A percentile compares a stretch with the other conserved stretches of the same genome.
These are phyloP conservation scores for Caenorhabditis sp. DNA, from an alignment of 2,888 invertebrate species.

Conservation along the genomic window DNA sequence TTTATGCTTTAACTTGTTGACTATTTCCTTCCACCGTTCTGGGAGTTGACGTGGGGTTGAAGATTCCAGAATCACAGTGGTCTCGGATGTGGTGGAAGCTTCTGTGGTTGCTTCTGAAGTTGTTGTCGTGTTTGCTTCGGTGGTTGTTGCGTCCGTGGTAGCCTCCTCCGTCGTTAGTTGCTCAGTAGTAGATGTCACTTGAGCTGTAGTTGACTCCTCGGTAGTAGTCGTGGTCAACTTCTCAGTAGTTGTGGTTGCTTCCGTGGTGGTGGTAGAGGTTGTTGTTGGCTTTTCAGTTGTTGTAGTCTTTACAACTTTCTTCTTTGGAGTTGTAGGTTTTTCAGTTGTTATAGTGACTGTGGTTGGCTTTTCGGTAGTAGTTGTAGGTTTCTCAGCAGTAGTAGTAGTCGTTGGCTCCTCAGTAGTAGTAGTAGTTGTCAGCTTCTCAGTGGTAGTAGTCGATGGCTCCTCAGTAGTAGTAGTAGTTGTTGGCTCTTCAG, in stretches of 20 bases:
- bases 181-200: background rate
- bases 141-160: conserved; percentile 13
- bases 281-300: conserved; percentile 11
- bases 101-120: conserved; percentile 7
- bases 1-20: conserved; percentile 65
- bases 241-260: conserved; percentile 6
- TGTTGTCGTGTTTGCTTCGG: background rate
- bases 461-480: conserved; percentile 18
- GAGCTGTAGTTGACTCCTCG: conserved; percentile 1
- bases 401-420: conserved; percentile 12
- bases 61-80: conserved; percentile 9
- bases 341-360: background rate
- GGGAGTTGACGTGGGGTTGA: conserved; percentile 41
- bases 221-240: conserved; percentile 11
- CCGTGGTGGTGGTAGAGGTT: background rate
- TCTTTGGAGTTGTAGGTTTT: background rate
- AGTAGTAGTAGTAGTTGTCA: conserved; percentile 16
- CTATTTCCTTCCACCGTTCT: conserved; percentile 66
- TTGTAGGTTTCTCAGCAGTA: conserved; percentile 14
- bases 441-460: background rate
- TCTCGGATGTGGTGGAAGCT: background rate
- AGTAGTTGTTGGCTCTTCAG: background rate
- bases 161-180: background rate
- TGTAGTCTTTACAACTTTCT: background rate
- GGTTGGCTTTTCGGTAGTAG: background rate